These are phyloP conservation scores for Neoniphon sammara DNA, from an alignment of 2,797 vertebrate genomes.

Conservation along the genomic window DNA sequence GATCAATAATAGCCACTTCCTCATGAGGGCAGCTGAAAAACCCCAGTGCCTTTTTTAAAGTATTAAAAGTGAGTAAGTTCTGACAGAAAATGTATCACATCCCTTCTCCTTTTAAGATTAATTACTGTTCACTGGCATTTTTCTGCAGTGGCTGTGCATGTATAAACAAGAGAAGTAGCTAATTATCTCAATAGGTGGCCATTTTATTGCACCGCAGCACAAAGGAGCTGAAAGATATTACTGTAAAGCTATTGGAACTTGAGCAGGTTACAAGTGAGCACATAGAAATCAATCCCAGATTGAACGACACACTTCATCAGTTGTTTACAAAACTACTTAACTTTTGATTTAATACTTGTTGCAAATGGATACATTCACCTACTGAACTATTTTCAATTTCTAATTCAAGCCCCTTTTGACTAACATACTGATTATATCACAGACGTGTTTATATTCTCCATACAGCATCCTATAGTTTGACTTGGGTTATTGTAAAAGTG, in stretches of 20 bases:
- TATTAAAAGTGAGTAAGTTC: constrained; percentile 34
- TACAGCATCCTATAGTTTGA: background rate
- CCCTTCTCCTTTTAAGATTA: constrained; percentile 63
- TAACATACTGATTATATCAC: too few species aligned
- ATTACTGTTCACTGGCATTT: constrained; percentile 64
- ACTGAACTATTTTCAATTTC: background rate
- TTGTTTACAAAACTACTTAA: constrained; percentile 28
- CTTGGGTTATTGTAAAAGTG: too few species aligned
- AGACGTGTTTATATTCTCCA: background rate
- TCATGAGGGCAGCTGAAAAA: constrained; percentile 43
- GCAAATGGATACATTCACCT: background rate
- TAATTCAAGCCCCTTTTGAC: too few species aligned
- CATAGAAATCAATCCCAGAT: constrained; percentile 37
- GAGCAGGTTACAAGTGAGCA: constrained; percentile 61
- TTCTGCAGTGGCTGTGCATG: constrained; percentile 48
- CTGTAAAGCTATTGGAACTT: constrained; percentile 56
- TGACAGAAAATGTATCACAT: constrained; percentile 52
- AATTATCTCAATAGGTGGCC: constrained; percentile 76
- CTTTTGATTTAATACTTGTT: background rate
- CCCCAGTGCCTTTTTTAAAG: constrained; percentile 37
- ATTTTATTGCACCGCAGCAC: constrained; percentile 66
- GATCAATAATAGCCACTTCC: constrained; percentile 65
- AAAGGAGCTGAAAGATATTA: constrained; percentile 62
- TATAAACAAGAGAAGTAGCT: constrained; percentile 71
- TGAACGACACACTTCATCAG: constrained; percentile 19